phyloP scores from a whole-genome alignment of 2,797 vertebrate species.

The Clarias pachynema region DNA sequence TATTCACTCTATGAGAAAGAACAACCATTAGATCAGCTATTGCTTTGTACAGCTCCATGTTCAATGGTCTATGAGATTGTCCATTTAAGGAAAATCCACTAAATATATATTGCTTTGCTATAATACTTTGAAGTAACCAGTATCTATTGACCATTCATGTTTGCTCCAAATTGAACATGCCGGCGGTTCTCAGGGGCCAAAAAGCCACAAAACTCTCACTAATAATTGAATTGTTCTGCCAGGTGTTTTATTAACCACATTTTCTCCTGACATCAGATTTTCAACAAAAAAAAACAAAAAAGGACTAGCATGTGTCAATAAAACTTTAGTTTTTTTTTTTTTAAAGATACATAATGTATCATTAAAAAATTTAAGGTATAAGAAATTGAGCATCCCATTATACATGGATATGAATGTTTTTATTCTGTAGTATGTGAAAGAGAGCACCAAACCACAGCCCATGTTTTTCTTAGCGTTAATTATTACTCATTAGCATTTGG shows the following conservation, averaged over 20 bases:
- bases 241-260: background rate
- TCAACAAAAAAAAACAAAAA: background rate
- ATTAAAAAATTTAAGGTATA: background rate
- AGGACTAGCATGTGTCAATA: background rate
- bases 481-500: slow-evolving; percentile 20
- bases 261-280: background rate
- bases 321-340: background rate
- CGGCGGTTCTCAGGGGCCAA: background rate
- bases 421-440: background rate
- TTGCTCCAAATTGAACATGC: background rate
- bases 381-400: background rate
- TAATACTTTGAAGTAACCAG: background rate
- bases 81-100: slow-evolving; percentile 47
- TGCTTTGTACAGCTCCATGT: slow-evolving; percentile 40
- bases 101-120: slow-evolving; percentile 46
- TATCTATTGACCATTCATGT: background rate
- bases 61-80: slow-evolving; percentile 54
- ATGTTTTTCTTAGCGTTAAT: slow-evolving; percentile 1
- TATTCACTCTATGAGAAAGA: slow-evolving; percentile 44
- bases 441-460: background rate
- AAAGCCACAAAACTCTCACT: background rate
- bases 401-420: background rate
- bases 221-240: background rate
- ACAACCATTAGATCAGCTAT: slow-evolving; percentile 45
- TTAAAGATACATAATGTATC: too few relatives aligned